Conservation (phyloP, 2,113 vertebrate genomes). For the Scolopax mira region DNA sequence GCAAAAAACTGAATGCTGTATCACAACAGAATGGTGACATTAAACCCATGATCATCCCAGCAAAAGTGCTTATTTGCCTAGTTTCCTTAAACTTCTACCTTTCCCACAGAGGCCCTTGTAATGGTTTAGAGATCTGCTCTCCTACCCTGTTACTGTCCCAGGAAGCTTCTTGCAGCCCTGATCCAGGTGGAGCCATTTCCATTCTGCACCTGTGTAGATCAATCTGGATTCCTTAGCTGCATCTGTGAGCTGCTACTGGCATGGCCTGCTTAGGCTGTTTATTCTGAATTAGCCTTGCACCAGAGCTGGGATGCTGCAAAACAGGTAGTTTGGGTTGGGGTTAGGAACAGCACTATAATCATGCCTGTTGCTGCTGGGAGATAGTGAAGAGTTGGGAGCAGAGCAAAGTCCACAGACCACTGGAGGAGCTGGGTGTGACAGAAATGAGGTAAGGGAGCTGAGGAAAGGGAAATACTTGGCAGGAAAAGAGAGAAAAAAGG, state of each 20-base stretch:
- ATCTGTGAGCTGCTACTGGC: not conserved
- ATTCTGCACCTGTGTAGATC: not conserved
- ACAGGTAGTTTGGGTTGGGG: not conserved
- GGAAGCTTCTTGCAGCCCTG: not conserved
- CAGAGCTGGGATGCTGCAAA: not conserved
- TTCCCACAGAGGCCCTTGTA: not conserved
- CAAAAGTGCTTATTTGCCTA: not conserved
- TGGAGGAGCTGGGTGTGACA: not conserved
- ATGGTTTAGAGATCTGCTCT: not conserved
- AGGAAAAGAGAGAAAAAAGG: not conserved
- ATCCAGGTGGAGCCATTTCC: not conserved
- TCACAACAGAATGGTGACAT: not conserved
- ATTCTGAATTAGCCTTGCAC: not conserved
- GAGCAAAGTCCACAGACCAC: not conserved
- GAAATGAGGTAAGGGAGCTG: not conserved
- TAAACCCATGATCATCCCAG: not conserved
- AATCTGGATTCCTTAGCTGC: not conserved
- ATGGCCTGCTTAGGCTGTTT: not conserved
- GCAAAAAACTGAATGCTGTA: not conserved
- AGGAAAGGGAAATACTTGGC: not conserved
- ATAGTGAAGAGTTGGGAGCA: fast-evolving
- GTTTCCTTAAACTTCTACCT: not conserved
- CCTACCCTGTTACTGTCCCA: not conserved
- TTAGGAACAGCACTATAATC: not conserved
- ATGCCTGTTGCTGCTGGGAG: not conserved